These are phyloP conservation scores for Drosophila hamatofila DNA, from an alignment of 2,888 invertebrate species.

Conservation along the genomic window DNA sequence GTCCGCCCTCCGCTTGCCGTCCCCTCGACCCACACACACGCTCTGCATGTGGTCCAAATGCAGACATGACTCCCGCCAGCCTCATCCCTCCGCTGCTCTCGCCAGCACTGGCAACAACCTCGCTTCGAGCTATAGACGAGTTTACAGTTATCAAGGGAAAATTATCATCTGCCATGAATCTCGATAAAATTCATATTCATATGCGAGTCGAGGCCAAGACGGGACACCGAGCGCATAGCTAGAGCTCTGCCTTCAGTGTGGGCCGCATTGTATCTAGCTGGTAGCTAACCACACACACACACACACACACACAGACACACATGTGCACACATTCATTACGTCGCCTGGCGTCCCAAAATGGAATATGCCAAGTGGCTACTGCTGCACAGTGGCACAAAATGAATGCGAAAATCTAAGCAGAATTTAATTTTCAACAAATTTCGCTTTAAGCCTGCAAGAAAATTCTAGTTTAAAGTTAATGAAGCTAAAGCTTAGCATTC, in stretches of 20 bases:
- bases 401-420: not conserved
- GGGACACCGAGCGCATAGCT: constrained; percentile 1
- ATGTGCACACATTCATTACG: constrained; percentile 67
- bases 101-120: constrained; percentile 69
- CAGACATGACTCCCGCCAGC: constrained; percentile 41
- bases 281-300: constrained; percentile 67
- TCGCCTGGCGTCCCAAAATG: constrained; percentile 75
- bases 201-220: constrained; percentile 56
- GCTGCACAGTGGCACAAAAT: constrained; percentile 33
- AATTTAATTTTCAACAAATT: not conserved
- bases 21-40: too few relatives aligned
- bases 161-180: constrained; percentile 84
- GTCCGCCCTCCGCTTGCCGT: not conserved
- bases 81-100: not conserved
- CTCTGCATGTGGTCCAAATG: constrained; percentile 43
- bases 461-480: not conserved
- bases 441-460: not conserved
- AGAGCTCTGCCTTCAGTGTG: not conserved
- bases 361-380: constrained; percentile 60
- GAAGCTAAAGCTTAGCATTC: too few relatives aligned
- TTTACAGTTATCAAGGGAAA: constrained; percentile 84
- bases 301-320: constrained; percentile 21
- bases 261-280: constrained; percentile 70
- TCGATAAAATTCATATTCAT: constrained; percentile 82
- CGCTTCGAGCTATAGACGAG: constrained; percentile 85